These are phyloP conservation scores for Mythimna impura DNA, from an alignment of 2,888 invertebrate species.

Conservation along the genomic window DNA sequence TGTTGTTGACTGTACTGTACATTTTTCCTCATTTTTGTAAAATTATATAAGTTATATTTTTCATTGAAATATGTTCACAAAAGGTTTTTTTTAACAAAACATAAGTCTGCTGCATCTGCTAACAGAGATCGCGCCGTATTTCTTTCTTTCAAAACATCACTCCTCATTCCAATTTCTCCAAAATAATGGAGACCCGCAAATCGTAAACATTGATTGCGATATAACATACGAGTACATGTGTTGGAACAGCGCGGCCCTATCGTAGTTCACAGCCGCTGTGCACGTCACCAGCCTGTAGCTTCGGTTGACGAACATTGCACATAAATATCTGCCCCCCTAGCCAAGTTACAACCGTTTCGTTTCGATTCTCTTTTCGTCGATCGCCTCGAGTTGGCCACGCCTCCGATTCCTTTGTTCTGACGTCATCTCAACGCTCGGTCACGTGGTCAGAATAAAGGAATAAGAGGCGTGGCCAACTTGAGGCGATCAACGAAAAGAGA, in stretches of 20 bases:
- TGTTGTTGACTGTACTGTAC: no score
- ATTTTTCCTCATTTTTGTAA: no score
- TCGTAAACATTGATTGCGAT: slow-evolving; percentile 28
- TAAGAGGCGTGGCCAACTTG: no score
- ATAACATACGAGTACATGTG: slow-evolving; percentile 12
- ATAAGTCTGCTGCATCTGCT: neutral
- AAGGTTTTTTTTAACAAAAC: neutral
- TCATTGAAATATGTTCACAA: neutral
- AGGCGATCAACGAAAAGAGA: no score
- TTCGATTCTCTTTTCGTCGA: no score
- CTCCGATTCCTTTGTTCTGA: no score
- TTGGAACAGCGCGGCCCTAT: slow-evolving; percentile 22
- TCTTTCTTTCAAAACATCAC: slow-evolving; percentile 5
- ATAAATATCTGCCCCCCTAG: slow-evolving; percentile 31
- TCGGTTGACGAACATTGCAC: slow-evolving; percentile 57
- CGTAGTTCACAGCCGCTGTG: slow-evolving; percentile 26
- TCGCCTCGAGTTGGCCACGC: no score
- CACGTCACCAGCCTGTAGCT: slow-evolving; percentile 12
- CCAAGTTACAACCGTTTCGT: no score
- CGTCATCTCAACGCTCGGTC: no score
- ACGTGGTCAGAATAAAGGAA: no score
- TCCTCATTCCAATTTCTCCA: slow-evolving; percentile 6
- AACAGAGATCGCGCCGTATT: neutral
- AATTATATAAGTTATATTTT: no score
- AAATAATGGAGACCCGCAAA: slow-evolving; percentile 10